Conservation (phyloP, 2,113 vertebrate species). For the Podarcis muralis region DNA sequence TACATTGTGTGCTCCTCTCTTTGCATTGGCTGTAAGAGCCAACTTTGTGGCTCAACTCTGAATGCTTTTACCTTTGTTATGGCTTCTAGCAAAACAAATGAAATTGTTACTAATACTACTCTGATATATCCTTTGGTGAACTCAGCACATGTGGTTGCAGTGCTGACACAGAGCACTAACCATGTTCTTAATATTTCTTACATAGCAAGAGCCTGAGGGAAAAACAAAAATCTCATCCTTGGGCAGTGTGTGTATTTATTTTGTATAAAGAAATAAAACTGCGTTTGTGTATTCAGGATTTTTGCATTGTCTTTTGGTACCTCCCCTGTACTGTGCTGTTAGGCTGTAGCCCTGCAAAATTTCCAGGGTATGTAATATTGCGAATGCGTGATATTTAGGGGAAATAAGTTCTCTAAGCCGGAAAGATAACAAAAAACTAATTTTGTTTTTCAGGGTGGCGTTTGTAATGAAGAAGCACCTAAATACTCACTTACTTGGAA, state of each 20-base stretch:
- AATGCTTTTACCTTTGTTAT: too few species aligned
- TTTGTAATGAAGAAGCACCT: slow-evolving; percentile 99
- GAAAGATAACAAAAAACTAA: not conserved
- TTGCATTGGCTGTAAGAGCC: not conserved
- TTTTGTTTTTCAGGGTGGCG: slow-evolving; percentile 83
- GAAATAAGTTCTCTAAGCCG: not conserved
- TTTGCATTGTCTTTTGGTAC: not conserved
- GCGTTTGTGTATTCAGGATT: not conserved
- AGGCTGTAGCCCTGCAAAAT: not conserved
- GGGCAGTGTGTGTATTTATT: not conserved
- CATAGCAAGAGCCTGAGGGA: not conserved
- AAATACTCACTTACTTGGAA: slow-evolving; percentile 94
- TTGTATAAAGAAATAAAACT: not conserved
- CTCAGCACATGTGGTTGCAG: too few species aligned
- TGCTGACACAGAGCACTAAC: not conserved
- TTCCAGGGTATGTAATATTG: not conserved
- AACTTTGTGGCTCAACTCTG: too few species aligned
- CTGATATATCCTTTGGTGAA: not conserved
- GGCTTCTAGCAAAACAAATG: too few species aligned
- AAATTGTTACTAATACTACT: too few species aligned
- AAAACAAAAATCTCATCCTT: not conserved
- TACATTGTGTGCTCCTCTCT: not conserved
- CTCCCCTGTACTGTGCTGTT: not conserved
- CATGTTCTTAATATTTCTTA: not conserved
- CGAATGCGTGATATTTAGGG: not conserved